phyloP scores from a whole-genome alignment of 2,888 invertebrate genomes.

The Acholoe squamosa region DNA sequence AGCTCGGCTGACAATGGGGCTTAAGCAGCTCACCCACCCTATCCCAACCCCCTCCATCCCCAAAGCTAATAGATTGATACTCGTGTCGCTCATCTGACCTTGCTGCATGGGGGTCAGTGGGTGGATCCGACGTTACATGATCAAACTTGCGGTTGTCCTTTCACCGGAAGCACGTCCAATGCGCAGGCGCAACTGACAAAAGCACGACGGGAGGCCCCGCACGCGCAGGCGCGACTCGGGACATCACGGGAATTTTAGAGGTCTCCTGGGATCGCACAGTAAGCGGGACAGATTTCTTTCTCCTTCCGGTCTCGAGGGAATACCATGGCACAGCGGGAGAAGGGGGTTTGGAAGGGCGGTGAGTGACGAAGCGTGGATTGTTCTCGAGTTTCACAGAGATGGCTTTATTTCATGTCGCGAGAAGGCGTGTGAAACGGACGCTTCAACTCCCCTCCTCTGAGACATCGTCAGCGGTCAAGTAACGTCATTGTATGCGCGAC shows the following conservation, averaged over 20 bases:
- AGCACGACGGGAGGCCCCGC: not conserved
- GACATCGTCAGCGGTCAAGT: slow-evolving; percentile 11
- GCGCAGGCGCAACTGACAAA: slow-evolving; percentile 52
- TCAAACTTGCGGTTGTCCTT: slow-evolving; percentile 47
- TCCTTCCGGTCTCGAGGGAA: not conserved
- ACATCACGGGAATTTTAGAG: slow-evolving; percentile 25
- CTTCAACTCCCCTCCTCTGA: not conserved
- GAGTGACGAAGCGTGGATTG: not conserved
- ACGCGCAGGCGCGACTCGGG: slow-evolving; percentile 34
- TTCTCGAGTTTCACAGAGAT: slow-evolving; percentile 29
- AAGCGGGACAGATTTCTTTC: slow-evolving; percentile 35
- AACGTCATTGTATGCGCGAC: slow-evolving; percentile 34
- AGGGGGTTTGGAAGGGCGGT: not conserved
- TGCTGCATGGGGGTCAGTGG: not conserved
- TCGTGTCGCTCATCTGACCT: not conserved
- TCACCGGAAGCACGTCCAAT: slow-evolving; percentile 57
- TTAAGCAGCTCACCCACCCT: not conserved
- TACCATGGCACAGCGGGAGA: not conserved
- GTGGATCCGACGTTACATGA: slow-evolving; percentile 25
- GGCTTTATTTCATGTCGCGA: slow-evolving; percentile 33
- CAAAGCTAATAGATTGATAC: slow-evolving; percentile 43
- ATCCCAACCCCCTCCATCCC: not conserved
- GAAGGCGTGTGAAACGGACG: not conserved
- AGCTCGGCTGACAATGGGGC: not conserved
- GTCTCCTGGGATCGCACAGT: slow-evolving; percentile 22